phyloP scores from a whole-genome alignment of 1,140 invertebrate genomes.

The Drosophila simulans region DNA sequence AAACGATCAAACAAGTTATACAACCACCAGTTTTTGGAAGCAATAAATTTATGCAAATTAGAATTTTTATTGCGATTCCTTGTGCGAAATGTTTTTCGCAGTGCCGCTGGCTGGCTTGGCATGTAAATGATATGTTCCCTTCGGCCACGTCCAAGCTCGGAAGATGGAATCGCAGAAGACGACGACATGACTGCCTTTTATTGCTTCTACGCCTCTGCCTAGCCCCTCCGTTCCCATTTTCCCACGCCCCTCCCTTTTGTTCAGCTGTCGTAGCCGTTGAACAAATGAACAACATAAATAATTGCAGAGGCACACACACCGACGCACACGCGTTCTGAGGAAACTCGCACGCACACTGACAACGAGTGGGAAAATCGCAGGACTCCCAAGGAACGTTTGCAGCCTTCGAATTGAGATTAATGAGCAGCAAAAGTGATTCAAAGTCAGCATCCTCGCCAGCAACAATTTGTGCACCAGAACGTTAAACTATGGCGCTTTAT shows the following conservation, averaged over 20 bases:
- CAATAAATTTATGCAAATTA: too few species aligned
- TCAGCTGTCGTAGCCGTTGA: conserved; percentile 75
- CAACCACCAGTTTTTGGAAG: too few species aligned
- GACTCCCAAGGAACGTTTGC: conserved; percentile 61
- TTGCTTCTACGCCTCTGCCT: conserved; percentile 57
- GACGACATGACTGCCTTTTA: conserved; percentile 46
- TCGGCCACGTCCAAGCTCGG: conserved; percentile 69
- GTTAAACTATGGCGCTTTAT: conserved; percentile 37
- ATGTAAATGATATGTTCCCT: conserved; percentile 83
- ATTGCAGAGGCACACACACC: conserved; percentile 72
- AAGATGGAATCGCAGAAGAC: conserved; percentile 24
- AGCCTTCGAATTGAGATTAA: conserved; percentile 70
- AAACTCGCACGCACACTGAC: conserved; percentile 16
- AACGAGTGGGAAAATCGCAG: conserved; percentile 59
- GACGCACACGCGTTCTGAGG: conserved; percentile 4
- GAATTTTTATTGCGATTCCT: too few species aligned
- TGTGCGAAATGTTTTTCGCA: not conserved
- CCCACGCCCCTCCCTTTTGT: conserved; percentile 50
- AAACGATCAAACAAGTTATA: too few species aligned
- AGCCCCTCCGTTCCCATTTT: conserved; percentile 21
- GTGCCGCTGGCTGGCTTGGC: conserved; percentile 62
- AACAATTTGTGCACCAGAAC: conserved; percentile 33
- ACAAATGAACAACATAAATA: conserved; percentile 84
- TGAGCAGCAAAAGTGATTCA: conserved; percentile 54
- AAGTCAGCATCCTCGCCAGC: conserved; percentile 30